Percentiles rank a stretch among this genome's conserved stretches.
Conservation (phyloP, 2,797 vertebrate genomes). For the Acestrorhynchus altus region DNA sequence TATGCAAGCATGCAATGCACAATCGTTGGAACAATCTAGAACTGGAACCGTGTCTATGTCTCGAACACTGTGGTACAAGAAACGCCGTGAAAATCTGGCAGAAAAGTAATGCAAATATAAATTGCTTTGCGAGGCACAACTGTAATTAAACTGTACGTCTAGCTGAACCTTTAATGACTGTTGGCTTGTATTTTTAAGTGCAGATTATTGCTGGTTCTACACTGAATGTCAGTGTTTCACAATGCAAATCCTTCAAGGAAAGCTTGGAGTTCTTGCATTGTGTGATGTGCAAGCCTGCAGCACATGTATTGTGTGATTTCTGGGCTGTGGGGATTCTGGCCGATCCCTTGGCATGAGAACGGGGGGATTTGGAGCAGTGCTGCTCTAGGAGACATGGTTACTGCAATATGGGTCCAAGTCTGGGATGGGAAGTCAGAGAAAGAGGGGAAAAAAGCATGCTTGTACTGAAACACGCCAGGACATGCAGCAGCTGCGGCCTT, state of each 20-base stretch:
- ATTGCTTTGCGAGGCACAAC: no score
- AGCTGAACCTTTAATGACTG: no score
- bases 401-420: conserved; percentile 55
- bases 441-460: conserved; percentile 38
- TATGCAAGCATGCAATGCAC: no score
- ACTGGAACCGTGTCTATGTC: no score
- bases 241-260: neutral
- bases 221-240: neutral
- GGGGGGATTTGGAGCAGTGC: neutral
- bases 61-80: no score
- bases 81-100: no score
- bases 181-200: no score
- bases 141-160: no score
- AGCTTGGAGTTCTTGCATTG: neutral
- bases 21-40: no score
- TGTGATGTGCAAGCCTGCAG: neutral
- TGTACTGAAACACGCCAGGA: conserved; percentile 51
- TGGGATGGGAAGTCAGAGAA: conserved; percentile 34
- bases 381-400: conserved; percentile 40
- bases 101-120: no score
- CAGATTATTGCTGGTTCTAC: neutral
- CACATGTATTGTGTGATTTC: conserved; percentile 5
- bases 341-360: neutral
- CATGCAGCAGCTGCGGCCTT: conserved; percentile 45
- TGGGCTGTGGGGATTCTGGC: neutral